Evolutionary conservation across 2,888 invertebrate species (phyloP).

Genomic region (Stratiomys singularior): DNA sequence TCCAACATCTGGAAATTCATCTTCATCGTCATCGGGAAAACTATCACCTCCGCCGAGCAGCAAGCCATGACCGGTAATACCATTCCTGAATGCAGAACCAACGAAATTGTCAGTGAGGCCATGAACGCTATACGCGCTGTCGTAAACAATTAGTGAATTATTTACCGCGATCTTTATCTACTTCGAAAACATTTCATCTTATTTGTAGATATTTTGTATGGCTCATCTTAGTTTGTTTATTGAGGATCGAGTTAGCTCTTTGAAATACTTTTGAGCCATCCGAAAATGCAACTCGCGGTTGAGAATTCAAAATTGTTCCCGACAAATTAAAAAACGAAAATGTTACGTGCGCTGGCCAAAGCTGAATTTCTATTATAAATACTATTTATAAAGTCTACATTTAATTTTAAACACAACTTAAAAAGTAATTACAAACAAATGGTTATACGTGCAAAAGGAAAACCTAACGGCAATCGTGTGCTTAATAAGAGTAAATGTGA

Average conservation of each 20-base stretch:
- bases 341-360: slow-evolving; percentile 15
- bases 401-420: not conserved
- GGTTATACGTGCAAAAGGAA: not conserved
- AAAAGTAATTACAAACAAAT: not conserved
- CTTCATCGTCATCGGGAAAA: slow-evolving; percentile 63
- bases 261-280: no score
- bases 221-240: no score
- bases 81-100: slow-evolving; percentile 56
- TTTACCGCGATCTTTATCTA: not conserved
- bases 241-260: no score
- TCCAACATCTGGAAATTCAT: slow-evolving; percentile 61
- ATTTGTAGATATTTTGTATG: no score
- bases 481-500: slow-evolving; percentile 3
- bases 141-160: not conserved
- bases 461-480: no score
- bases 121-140: slow-evolving; percentile 56
- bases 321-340: not conserved
- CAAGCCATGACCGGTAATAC: slow-evolving; percentile 51
- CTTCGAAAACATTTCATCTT: no score
- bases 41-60: slow-evolving; percentile 59
- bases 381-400: not conserved
- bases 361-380: not conserved
- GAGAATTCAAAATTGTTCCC: not conserved
- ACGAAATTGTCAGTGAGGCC: slow-evolving; percentile 60
- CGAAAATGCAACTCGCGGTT: no score